Base-by-base conservation (phyloP, 2,888 invertebrate genomes). In the Drosophila helvetica region DNA sequence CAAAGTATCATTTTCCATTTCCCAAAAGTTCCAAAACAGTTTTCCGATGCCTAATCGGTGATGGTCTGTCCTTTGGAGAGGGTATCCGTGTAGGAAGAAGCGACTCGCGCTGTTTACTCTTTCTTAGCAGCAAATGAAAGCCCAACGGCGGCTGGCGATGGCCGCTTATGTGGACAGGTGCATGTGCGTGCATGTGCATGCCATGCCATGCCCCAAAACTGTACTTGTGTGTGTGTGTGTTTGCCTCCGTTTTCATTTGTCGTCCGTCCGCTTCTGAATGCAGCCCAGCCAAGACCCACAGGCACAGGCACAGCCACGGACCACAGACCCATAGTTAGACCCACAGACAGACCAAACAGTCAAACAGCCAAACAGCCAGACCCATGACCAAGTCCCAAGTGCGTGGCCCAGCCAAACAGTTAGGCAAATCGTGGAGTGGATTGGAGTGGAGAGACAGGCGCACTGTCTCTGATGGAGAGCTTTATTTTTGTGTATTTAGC, bases 101-200 rank as follows among this genome's bases (percentile, higher is more conserved):
- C 57, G 59, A 75, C 74, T 62, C 61, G 74, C 60, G 59, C 66
- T 84, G 66, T 85, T 85, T 78, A 70, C 82, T 71, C 71, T 85
- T 85, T 82, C 75, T 74, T 66, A 67, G 74, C 82, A 74, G 74
- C 74, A 79, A 79, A 79, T 78, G 82, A 84, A 84, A 84, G 82
- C 78, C 85, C 74, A 78, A 75, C 72, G 75, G 66, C 9, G 64
- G 50, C 19, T 38, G 15, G 15, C 38, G 38, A 15, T 38, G 15
- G 70, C 76, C 78, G 77, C 55, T 59, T 84, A 81, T 82, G 82
- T 79, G 80, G 82, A 82, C 82, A 82, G 82, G 85, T 82, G 82
- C 82, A 73, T 38, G 38, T 38, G n/a, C 38, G 85, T 82, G 82
- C 82, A 73, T 38, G 38, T 38, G n/a, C 38, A 6, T 38, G 38